A percentile compares a stretch with the other conserved stretches of the same genome.
phyloP scores from a whole-genome alignment of 1,140 invertebrate genomes.

The Frieseomelitta varia region DNA sequence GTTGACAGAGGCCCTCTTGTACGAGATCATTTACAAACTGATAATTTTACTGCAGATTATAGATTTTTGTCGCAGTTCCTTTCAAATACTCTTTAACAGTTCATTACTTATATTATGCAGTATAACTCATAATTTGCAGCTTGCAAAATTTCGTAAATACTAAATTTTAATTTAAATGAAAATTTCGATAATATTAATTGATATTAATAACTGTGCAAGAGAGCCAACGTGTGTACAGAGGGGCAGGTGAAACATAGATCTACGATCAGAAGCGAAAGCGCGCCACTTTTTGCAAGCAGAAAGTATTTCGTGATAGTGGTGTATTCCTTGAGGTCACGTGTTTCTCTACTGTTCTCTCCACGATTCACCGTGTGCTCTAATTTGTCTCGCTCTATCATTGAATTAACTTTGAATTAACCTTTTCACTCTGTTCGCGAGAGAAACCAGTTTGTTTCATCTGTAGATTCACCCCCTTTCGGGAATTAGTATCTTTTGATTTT shows the following conservation, averaged over 20 bases:
- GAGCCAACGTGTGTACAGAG: constrained; percentile 39
- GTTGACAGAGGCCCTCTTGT: not conserved
- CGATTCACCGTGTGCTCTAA: constrained; percentile 15
- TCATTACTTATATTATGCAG: not conserved
- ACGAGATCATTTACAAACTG: not conserved
- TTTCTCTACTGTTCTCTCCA: not conserved
- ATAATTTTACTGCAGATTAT: not conserved
- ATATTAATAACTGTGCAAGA: not conserved
- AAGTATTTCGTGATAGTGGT: constrained; percentile 13
- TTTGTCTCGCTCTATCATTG: not conserved
- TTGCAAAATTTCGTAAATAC: not conserved
- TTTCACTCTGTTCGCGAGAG: not conserved
- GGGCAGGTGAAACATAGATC: constrained; percentile 47
- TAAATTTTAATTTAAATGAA: too few relatives aligned
- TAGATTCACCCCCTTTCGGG: not conserved
- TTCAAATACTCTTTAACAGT: not conserved
- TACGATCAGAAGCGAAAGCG: constrained; percentile 52
- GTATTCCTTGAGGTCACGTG: not conserved
- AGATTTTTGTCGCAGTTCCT: not conserved
- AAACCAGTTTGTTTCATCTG: not conserved
- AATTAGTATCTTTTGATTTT: too few relatives aligned
- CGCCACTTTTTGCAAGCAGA: constrained; percentile 38
- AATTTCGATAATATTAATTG: not conserved
- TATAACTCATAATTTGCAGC: not conserved
- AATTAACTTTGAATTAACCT: not conserved